A percentile compares a stretch with the other conserved stretches of the same genome.
These are phyloP conservation scores for Limanda limanda DNA, from an alignment of 2,113 vertebrate genomes.

Conservation along the genomic window DNA sequence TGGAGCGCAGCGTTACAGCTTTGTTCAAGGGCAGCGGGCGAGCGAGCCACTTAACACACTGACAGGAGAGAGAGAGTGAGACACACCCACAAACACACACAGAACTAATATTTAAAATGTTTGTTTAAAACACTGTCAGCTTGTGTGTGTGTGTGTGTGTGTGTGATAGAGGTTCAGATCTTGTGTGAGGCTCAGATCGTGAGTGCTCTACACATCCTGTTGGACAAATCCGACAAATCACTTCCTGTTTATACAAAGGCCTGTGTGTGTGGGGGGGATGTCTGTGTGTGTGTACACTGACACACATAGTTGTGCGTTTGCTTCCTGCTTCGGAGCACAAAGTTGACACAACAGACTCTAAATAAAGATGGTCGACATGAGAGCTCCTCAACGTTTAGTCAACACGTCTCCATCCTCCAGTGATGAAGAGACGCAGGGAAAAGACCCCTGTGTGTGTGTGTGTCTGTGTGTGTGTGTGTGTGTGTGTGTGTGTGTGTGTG, in stretches of 20 bases:
- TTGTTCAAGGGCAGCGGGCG: constrained; percentile 58
- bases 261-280: background rate
- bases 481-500: background rate
- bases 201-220: background rate
- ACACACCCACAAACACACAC: background rate
- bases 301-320: too few species aligned
- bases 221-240: constrained; percentile 20
- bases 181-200: background rate
- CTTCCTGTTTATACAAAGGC: background rate
- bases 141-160: background rate
- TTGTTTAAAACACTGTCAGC: background rate
- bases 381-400: too few species aligned
- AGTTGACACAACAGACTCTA: too few species aligned
- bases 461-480: background rate
- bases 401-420: too few species aligned
- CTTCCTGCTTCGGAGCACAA: too few species aligned
- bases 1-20: constrained; percentile 39
- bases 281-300: constrained; percentile 7
- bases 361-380: too few species aligned
- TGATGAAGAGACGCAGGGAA: too few species aligned
- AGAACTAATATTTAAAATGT: background rate
- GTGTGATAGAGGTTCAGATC: background rate
- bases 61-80: constrained; percentile 9
- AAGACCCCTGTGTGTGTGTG: background rate
- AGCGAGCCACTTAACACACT: constrained; percentile 44